Percentiles rank a stretch among this genome's conserved stretches.
Conservation (phyloP, 2,888 invertebrate genomes). For the Nesidiocoris tenuis region DNA sequence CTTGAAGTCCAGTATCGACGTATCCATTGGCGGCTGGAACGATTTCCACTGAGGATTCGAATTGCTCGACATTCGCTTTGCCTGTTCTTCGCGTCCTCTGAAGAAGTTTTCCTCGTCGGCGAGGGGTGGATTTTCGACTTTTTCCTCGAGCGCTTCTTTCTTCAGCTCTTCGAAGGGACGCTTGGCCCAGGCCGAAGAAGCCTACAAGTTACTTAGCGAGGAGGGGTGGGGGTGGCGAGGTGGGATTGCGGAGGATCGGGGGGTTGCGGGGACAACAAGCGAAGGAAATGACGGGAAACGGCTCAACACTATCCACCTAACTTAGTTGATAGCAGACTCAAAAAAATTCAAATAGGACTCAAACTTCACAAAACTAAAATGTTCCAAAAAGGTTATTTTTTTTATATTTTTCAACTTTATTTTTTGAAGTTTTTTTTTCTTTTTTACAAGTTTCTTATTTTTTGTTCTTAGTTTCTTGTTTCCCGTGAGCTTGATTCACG, state of each 20-base stretch:
- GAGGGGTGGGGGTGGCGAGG: too few species aligned
- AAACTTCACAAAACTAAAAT: conserved; percentile 34
- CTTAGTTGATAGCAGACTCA: background rate
- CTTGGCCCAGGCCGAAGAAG: background rate
- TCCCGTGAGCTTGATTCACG: conserved; percentile 39
- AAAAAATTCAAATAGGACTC: conserved; percentile 24
- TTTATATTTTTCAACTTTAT: conserved; percentile 54
- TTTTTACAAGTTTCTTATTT: conserved; percentile 52
- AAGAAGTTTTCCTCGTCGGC: background rate
- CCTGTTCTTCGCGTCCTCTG: too few species aligned
- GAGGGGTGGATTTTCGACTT: background rate
- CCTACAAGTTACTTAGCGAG: background rate
- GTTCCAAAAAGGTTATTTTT: conserved; percentile 43
- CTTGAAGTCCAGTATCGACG: conserved; percentile 75
- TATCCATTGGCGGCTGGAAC: conserved; percentile 87
- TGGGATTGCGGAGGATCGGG: background rate
- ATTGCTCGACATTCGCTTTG: conserved; percentile 39
- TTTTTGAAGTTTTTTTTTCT: conserved; percentile 19
- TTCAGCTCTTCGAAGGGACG: background rate
- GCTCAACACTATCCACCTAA: background rate
- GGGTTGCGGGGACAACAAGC: background rate
- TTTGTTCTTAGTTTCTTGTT: conserved; percentile 50
- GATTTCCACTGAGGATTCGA: conserved; percentile 81
- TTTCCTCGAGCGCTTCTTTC: background rate
- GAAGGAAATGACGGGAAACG: background rate